phyloP scores from a whole-genome alignment of 2,888 invertebrate genomes.

The Axea sp. region DNA sequence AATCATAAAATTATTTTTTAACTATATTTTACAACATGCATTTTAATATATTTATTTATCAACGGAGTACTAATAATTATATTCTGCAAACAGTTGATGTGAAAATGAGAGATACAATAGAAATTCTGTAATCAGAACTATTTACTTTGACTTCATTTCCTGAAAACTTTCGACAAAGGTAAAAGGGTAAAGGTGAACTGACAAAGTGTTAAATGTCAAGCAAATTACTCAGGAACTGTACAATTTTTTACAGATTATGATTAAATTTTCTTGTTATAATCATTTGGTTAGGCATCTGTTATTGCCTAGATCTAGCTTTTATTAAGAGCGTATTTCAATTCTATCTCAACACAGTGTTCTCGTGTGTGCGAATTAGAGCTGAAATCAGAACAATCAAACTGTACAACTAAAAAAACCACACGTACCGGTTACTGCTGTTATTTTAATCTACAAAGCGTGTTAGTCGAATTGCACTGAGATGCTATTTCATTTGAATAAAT shows the following conservation, averaged over 20 bases:
- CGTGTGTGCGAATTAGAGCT: conserved; percentile 15
- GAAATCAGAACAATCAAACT: conserved; percentile 23
- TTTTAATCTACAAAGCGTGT: conserved; percentile 16
- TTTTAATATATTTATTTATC: too few species aligned
- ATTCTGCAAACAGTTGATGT: too few species aligned
- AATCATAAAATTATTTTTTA: too few species aligned
- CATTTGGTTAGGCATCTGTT: conserved; percentile 13
- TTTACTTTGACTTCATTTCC: conserved; percentile 6
- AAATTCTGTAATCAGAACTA: conserved; percentile 2
- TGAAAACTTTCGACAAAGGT: conserved; percentile 1
- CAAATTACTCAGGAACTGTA: neutral
- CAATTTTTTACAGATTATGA: neutral
- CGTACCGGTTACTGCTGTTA: conserved; percentile 5
- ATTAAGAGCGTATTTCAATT: conserved; percentile 21
- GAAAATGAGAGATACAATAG: too few species aligned
- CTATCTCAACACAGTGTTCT: conserved; percentile 5
- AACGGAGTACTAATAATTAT: too few species aligned
- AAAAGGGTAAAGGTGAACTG: conserved; percentile 5
- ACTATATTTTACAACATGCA: too few species aligned
- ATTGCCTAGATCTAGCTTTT: conserved; percentile 21
- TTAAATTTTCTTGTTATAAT: conserved; percentile 21
- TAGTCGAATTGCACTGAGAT: neutral
- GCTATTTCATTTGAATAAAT: neutral
- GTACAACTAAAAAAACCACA: conserved; percentile 12
- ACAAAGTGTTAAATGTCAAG: conserved; percentile 4